Evolutionary conservation across 2,113 vertebrate genomes (phyloP), one percentile per base, ranked within the genome.

Genomic region (Corvus hawaiiensis): DNA sequence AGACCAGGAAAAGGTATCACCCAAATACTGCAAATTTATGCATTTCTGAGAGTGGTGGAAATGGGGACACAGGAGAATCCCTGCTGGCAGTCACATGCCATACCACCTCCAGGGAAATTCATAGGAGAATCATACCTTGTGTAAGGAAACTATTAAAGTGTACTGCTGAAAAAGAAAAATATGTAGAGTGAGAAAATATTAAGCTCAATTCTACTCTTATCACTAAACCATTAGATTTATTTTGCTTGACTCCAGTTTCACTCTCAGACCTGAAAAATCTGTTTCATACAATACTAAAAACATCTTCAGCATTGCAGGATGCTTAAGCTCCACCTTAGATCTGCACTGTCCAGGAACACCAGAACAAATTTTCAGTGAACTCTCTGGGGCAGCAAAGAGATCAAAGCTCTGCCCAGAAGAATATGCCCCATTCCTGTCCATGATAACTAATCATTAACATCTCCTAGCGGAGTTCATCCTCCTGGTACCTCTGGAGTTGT

Each of bases 71-170:
- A 54, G 32, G 43, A 77, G 28, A 90, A 84, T 66, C 37, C 24
- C 74, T 62, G 59, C n/a, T 56, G 51, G n/a, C 51, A 74, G 55
- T 26, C 5, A 0, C 0, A 1, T 23, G 24, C 10, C 21, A 7
- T 27, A 48, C 23, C 14, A 11, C 10, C 71, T 46, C 64, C 43
- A 89, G 32, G 15, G 17, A 89, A 84, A 74, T 32, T 74, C n/a
- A 30, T 4, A 49, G 44, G 30, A 71, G 8, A 81, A 74, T 54
- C 4, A 3, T 14, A 62, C 19, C 16, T 62, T 37, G 23, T 39
- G 20, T 69, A 63, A 71, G 48, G 19, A 66, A 85, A 35, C 4
- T 62, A 32, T 56, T 39, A 13, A 49, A 90, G 18, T 26, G 26
- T 21, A 30, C 26, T 64, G 27, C 33, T 64, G 30, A 33, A 88